A percentile compares a stretch with the other conserved stretches of the same genome.
phyloP scores from a whole-genome alignment of 2,113 vertebrate species.

The Nibea coibor region DNA sequence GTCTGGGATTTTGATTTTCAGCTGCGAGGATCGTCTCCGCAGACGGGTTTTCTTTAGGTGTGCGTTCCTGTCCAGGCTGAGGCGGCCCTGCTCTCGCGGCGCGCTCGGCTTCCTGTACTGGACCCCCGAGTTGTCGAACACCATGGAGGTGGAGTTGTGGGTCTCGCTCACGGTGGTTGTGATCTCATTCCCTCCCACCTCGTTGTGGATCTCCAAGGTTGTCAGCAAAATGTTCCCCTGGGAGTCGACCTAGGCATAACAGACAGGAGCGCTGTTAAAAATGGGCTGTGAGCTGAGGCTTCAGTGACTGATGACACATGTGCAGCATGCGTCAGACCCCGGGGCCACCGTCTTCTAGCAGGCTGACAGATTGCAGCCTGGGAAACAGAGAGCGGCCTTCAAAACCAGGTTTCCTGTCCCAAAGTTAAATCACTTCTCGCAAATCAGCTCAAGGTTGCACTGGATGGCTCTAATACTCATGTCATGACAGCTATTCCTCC shows the following conservation, averaged over 20 bases:
- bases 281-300: conserved; percentile 18
- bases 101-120: conserved; percentile 93
- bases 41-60: conserved; percentile 90
- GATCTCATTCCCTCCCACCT: conserved; percentile 91
- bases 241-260: conserved; percentile 89
- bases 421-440: conserved; percentile 64
- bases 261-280: conserved; percentile 51
- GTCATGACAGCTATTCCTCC: conserved; percentile 30
- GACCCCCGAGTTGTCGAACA: conserved; percentile 93
- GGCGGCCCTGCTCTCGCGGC: conserved; percentile 83
- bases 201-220: conserved; percentile 96
- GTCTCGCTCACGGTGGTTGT: conserved; percentile 87
- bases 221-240: conserved; percentile 96
- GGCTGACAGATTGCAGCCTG: conserved; percentile 54
- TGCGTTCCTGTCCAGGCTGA: conserved; percentile 85
- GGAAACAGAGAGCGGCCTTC: conserved; percentile 52
- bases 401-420: conserved; percentile 47
- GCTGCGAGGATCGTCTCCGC: conserved; percentile 93
- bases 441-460: conserved; percentile 69
- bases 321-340: conserved; percentile 20
- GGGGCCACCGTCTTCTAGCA: conserved; percentile 4
- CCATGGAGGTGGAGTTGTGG: conserved; percentile 93
- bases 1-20: conserved; percentile 98
- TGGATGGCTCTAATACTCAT: conserved; percentile 18
- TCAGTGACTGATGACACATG: conserved; percentile 58